Conservation (phyloP, 2,888 invertebrate genomes). For the Macaria liturata region DNA sequence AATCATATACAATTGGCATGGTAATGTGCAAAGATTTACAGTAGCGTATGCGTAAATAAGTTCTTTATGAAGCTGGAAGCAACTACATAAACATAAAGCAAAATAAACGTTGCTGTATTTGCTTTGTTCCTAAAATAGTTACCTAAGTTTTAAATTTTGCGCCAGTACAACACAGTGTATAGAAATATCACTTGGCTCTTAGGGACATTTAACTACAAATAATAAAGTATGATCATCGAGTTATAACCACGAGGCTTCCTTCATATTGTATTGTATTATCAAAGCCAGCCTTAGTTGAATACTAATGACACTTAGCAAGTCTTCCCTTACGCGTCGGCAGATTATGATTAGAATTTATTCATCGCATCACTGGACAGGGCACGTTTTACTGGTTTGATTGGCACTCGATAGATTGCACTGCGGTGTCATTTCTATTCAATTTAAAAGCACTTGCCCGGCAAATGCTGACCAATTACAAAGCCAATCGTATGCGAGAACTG, state of each 20-base stretch:
- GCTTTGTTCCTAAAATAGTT: too few relatives aligned
- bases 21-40: neutral
- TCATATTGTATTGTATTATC: conserved; percentile 37
- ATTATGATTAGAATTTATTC: conserved; percentile 40
- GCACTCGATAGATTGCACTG: conserved; percentile 34
- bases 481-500: conserved; percentile 27
- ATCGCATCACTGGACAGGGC: conserved; percentile 27
- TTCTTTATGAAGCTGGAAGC: neutral
- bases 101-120: too few relatives aligned
- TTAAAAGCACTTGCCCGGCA: conserved; percentile 27
- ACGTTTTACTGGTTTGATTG: conserved; percentile 37
- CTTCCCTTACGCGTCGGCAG: conserved; percentile 28
- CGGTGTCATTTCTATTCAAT: conserved; percentile 33
- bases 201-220: too few relatives aligned
- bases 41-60: neutral
- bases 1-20: conserved; percentile 8
- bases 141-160: too few relatives aligned
- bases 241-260: conserved; percentile 26
- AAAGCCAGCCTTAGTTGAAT: conserved; percentile 36
- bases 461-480: conserved; percentile 25
- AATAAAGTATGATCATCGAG: neutral
- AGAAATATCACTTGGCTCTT: too few relatives aligned
- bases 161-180: too few relatives aligned
- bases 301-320: conserved; percentile 36
- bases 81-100: too few relatives aligned